phyloP scores from a whole-genome alignment of 2,888 invertebrate species.

The Bellardia bayeri region DNA sequence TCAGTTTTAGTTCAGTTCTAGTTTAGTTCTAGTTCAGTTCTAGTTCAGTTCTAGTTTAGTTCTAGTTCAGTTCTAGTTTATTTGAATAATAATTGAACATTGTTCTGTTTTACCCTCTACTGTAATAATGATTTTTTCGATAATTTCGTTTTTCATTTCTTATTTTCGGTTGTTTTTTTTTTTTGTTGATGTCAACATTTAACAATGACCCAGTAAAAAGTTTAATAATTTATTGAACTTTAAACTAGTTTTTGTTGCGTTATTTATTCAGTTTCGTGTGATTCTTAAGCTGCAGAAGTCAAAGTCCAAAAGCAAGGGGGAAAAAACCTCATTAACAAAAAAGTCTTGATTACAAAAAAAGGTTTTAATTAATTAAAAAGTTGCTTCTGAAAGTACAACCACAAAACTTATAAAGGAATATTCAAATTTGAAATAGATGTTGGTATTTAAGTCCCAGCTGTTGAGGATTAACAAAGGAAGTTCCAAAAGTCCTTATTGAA shows the following conservation, averaged over 20 bases:
- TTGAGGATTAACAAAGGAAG: too few species aligned
- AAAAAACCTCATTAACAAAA: background rate
- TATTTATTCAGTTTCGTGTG: background rate
- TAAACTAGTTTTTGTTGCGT: slow-evolving; percentile 38
- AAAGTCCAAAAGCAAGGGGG: background rate
- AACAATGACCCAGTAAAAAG: slow-evolving; percentile 64
- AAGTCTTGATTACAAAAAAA: too few species aligned
- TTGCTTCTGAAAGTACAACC: too few species aligned
- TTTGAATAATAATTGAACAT: background rate
- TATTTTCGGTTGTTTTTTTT: slow-evolving; percentile 22
- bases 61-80: too few species aligned
- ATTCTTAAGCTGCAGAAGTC: background rate
- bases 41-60: too few species aligned
- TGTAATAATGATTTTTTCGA: slow-evolving; percentile 2
- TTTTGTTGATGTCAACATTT: slow-evolving; percentile 60
- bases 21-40: too few species aligned
- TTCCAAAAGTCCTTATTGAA: too few species aligned
- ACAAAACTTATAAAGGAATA: too few species aligned
- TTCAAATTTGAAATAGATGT: background rate
- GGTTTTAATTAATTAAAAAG: too few species aligned
- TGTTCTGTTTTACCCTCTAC: background rate
- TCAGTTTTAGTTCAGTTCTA: too few species aligned
- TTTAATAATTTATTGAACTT: slow-evolving; percentile 65
- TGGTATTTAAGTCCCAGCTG: too few species aligned
- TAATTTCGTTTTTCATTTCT: background rate